Conservation (phyloP, 2,113 vertebrate species). For the Myxocyprinus asiaticus region DNA sequence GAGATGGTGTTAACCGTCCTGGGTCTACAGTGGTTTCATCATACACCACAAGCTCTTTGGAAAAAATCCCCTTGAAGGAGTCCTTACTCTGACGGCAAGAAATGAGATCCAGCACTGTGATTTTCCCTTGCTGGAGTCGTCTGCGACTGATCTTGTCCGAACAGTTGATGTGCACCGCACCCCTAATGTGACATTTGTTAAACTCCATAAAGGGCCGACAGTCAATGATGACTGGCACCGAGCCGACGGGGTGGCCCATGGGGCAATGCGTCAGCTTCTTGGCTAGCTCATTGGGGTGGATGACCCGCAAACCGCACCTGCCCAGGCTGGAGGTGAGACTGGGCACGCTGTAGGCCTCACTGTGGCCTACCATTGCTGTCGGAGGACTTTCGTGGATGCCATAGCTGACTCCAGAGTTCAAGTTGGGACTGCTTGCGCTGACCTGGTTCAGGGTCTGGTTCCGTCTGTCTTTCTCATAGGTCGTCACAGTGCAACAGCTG, state of each 20-base stretch:
- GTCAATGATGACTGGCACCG: conserved; percentile 94
- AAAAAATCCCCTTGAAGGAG: conserved; percentile 97
- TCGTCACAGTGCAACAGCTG: conserved; percentile 97
- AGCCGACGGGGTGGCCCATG: conserved; percentile 86
- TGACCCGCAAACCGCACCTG: conserved; percentile 83
- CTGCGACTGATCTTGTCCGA: conserved; percentile 97
- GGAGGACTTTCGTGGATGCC: conserved; percentile 76
- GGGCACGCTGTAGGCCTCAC: conserved; percentile 80
- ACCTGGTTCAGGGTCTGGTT: conserved; percentile 85
- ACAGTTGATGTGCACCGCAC: conserved; percentile 97
- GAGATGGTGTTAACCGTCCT: conserved; percentile 86
- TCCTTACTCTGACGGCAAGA: conserved; percentile 94
- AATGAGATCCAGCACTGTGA: conserved; percentile 97
- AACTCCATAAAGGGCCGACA: conserved; percentile 98
- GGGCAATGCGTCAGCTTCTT: conserved; percentile 92
- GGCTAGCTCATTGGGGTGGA: conserved; percentile 92
- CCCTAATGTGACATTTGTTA: conserved; percentile 96
- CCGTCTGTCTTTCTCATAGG: conserved; percentile 90
- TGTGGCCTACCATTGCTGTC: conserved; percentile 84
- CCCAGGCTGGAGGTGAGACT: conserved; percentile 76
- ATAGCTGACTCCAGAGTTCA: conserved; percentile 73
- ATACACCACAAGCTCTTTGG: conserved; percentile 98
- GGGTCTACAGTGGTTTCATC: conserved; percentile 95
- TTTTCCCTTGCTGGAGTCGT: conserved; percentile 96
- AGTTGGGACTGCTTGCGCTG: conserved; percentile 78